Percentiles rank a stretch among this genome's conserved stretches.
phyloP scores from a whole-genome alignment of 2,888 invertebrate genomes.

The Diachrysia chrysitis region DNA sequence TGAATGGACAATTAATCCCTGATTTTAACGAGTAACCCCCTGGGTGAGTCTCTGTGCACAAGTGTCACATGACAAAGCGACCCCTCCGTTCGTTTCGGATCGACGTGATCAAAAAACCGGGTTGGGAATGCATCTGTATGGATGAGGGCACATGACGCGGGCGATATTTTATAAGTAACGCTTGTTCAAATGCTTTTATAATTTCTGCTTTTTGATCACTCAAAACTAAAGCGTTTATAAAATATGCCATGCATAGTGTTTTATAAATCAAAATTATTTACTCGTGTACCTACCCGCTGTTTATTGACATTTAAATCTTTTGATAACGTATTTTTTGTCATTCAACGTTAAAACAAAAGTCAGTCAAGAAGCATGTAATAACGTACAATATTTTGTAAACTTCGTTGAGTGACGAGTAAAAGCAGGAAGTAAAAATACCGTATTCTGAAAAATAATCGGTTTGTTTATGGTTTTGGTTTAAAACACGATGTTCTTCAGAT shows the following conservation, averaged over 20 bases:
- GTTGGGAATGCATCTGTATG: slow-evolving; percentile 83
- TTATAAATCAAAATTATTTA: not conserved
- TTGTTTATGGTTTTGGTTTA: slow-evolving; percentile 39
- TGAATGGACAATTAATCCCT: slow-evolving; percentile 80
- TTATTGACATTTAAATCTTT: not conserved
- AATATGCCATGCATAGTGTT: not conserved
- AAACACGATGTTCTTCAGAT: slow-evolving; percentile 31
- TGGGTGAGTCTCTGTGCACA: slow-evolving; percentile 80
- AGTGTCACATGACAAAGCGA: slow-evolving; percentile 87
- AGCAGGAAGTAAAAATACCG: slow-evolving; percentile 54
- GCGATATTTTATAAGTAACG: slow-evolving; percentile 43
- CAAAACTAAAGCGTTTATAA: not conserved
- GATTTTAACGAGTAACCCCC: slow-evolving; percentile 83
- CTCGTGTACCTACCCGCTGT: not conserved
- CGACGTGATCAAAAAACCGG: slow-evolving; percentile 84
- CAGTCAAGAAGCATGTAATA: slow-evolving; percentile 34
- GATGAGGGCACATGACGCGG: slow-evolving; percentile 67
- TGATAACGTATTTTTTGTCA: slow-evolving; percentile 19
- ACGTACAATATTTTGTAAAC: slow-evolving; percentile 55
- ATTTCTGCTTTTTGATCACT: slow-evolving; percentile 18
- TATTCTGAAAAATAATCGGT: slow-evolving; percentile 46
- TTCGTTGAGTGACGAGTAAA: slow-evolving; percentile 39
- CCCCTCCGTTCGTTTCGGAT: slow-evolving; percentile 81
- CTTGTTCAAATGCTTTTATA: slow-evolving; percentile 26
- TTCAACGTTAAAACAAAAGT: slow-evolving; percentile 31